These are phyloP conservation scores for Gastrophysa polygoni DNA, from an alignment of 2,888 invertebrate species.

Conservation along the genomic window DNA sequence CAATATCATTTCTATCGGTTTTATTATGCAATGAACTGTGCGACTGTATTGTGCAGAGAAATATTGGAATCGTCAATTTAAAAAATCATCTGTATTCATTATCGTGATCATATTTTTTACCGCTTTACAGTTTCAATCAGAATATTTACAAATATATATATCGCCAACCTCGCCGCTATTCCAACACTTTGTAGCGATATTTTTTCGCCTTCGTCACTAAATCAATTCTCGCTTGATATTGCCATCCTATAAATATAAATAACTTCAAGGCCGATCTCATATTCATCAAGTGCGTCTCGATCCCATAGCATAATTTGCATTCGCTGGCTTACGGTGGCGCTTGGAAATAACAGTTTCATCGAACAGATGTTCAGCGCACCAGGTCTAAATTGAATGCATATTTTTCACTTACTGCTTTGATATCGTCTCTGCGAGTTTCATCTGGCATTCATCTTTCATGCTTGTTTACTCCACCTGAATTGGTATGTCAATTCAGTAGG, in stretches of 20 bases:
- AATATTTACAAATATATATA: too few relatives aligned
- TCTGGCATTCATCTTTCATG: background rate
- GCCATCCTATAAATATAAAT: background rate
- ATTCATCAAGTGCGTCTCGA: background rate
- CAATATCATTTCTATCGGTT: too few relatives aligned
- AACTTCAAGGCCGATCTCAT: background rate
- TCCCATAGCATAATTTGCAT: slow-evolving; percentile 2
- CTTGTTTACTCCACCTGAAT: too few relatives aligned
- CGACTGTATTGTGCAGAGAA: too few relatives aligned
- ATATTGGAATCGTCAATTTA: too few relatives aligned
- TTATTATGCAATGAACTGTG: too few relatives aligned
- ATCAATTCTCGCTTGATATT: background rate
- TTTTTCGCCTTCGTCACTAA: background rate
- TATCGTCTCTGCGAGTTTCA: slow-evolving; percentile 17
- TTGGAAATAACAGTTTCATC: slow-evolving; percentile 23
- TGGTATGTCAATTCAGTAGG: too few relatives aligned
- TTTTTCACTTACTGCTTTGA: slow-evolving; percentile 36
- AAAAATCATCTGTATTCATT: too few relatives aligned
- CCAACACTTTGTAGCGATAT: background rate
- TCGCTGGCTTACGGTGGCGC: background rate
- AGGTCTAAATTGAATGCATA: slow-evolving; percentile 35
- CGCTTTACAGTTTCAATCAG: too few relatives aligned
- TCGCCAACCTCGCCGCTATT: background rate
- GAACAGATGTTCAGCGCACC: slow-evolving; percentile 30
- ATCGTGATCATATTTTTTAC: too few relatives aligned